Base-by-base conservation (phyloP, 92 coral and sea anemone species). In the Paragorgia papillata region DNA sequence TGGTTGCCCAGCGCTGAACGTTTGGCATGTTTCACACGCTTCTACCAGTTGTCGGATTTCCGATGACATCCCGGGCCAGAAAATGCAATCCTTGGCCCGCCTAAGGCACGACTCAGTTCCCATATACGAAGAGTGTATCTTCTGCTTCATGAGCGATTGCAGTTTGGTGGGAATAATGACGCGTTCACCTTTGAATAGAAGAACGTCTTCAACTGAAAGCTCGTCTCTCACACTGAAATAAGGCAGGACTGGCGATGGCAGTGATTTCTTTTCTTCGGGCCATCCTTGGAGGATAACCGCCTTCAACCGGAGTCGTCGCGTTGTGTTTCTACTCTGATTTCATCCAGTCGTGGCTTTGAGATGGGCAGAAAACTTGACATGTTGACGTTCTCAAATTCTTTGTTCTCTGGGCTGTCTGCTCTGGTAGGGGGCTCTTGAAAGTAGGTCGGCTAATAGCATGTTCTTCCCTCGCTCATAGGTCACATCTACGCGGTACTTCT, bases 401-500 rank as follows among this genome's bases (percentile, higher is more conserved):
- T n/a, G n/a, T n/a, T n/a, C n/a, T n/a, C n/a, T n/a, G n/a, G n/a
- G n/a, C n/a, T n/a, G n/a, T n/a, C n/a, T n/a, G n/a, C n/a, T n/a
- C n/a, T n/a, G n/a, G n/a, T n/a, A n/a, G n/a, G n/a, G n/a, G n/a
- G n/a, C n/a, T n/a, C n/a, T n/a, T n/a, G n/a, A n/a, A n/a, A n/a
- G n/a, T n/a, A n/a, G n/a, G n/a, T n/a, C n/a, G n/a, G n/a, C n/a
- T n/a, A n/a, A n/a, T n/a, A n/a, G n/a, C n/a, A n/a, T n/a, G n/a
- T n/a, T n/a, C n/a, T n/a, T n/a, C n/a, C n/a, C n/a, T n/a, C n/a
- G n/a, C n/a, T 4, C 43, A 29, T 61, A 61, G 39, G 39, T 13
- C 9, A 61, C 68, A n/a, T 61, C 68, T 33, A 61, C 32, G 34
- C 27, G 21, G 18, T 61, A 20, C 27, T 61, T 61, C 34, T 61